Evolutionary conservation across 2,113 vertebrate genomes (phyloP).

Genomic region (Dipodomys ordii): DNA sequence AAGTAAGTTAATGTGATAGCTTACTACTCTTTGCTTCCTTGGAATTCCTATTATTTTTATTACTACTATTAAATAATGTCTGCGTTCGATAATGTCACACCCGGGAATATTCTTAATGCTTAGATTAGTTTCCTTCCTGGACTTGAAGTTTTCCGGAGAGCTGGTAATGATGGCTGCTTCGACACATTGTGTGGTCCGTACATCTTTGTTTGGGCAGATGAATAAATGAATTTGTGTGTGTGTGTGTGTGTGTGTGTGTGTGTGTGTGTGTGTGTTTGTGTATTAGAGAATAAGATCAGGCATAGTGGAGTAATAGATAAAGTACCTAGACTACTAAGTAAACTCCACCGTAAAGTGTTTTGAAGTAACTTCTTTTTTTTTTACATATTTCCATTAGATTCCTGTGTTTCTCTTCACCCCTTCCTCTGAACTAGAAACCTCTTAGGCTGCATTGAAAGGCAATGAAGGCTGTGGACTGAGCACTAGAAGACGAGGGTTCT

Average conservation of each 20-base stretch:
- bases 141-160: neutral
- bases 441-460: neutral
- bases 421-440: neutral
- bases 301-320: neutral
- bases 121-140: constrained; percentile 41
- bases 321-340: neutral
- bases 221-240: neutral
- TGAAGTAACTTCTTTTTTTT: neutral
- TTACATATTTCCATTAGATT: too few relatives aligned
- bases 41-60: neutral
- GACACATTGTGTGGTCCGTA: neutral
- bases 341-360: neutral
- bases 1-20: too few relatives aligned
- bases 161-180: neutral
- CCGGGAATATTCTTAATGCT: neutral
- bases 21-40: constrained; percentile 43
- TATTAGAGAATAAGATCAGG: neutral
- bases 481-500: neutral
- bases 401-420: neutral
- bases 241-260: too few relatives aligned
- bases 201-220: constrained; percentile 7
- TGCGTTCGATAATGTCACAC: neutral
- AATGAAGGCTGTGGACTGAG: neutral
- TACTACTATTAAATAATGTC: neutral
- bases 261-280: too few relatives aligned